Base-by-base conservation (phyloP, 2,888 invertebrate genomes). In the Cephus runcator region DNA sequence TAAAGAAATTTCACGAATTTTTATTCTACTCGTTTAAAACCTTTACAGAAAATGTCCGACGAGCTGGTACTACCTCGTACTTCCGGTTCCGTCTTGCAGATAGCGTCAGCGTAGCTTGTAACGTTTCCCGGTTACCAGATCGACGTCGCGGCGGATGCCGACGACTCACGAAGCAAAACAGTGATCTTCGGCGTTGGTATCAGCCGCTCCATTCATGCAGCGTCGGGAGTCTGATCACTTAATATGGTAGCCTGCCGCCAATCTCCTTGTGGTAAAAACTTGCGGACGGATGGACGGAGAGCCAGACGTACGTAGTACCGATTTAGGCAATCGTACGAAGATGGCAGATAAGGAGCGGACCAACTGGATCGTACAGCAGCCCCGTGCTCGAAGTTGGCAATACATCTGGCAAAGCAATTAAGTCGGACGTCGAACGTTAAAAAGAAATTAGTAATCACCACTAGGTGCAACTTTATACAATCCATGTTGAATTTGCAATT, bases 191-290 rank as follows among this genome's bases (percentile, higher is more conserved):
- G 81, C 83, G 82, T 79, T 82, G 81, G 81, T 80, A 80, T 80
- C 76, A 83, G 83, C 79, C 82, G 82, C 84, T 87, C 83, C 87
- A 87, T 87, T 88, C 88, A 88, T 86, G 83, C 85, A 83, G 80
- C 83, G 81, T 81, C 80, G 83, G 56, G 79, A 81, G 77, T 80
- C 83, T 83, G 83, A 82, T 79, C 82, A 79, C 87, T 87, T 83
- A 86, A 88, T 88, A 88, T 88, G 87, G 87, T 84, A 86, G 84
- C 76, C 79, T 83, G 81, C 81, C 81, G 83, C 81, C 85, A 86
- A 85, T 87, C 86, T 82, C 81, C 78, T 82, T 80, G 79, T 34
- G 68, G 82, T 83, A 87, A 87, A 87, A 88, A 87, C 82, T 82
- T 81, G 85, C 80, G 78, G 81, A 79, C 80, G 77, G 80, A 82